Evolutionary conservation across 1,140 invertebrate species (phyloP), one percentile per base, ranked within the genome.

Genomic region (Nasonia giraulti): DNA sequence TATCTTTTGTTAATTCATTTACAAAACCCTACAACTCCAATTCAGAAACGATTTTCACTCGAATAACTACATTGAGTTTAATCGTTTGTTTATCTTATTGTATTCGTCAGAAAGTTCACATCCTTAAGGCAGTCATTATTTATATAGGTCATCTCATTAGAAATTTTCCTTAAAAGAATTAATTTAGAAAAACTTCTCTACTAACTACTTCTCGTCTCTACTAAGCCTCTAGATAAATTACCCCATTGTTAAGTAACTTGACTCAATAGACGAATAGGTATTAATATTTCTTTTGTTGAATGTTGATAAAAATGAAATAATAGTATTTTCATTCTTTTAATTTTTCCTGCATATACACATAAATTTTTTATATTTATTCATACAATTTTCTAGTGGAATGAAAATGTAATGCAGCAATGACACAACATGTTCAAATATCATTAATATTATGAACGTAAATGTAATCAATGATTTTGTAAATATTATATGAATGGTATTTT

Each of bases 41-140:
- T 33, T 17, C 27, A 7, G 50, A 50, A 37, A 62, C 27, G 6
- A 66, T 37, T 31, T 78, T 55, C 20, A 31, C 3, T 37, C 12
- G 20, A 62, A 62, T 17, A 62, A 62, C 20, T 62, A 62, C 6
- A n/a, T 62, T 62, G 55, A 62, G 1, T 14, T 14, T 50, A 50
- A 50, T 50, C 0, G 14, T 50, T 17, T 50, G 14, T 17, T 50
- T 50, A 50, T 50, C 14, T 14, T 50, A 50, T 50, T 50, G 1
- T 12, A 17, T 17, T 50, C 47, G 47, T 68, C 74, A 76, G 2
- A 76, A 47, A 7, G 20, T 76, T 40, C 20, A 74, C 71, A 44
- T 27, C 20, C 14, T 40, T 55, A 77, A 77, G 75, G 75, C 44
- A 77, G 17, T 77, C 75, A 50, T 47, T 47, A 40, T 75, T 75